Evolutionary conservation across 2,113 vertebrate species (phyloP), one percentile per base, ranked within the genome.

Genomic region (Halcyon malimbica): DNA sequence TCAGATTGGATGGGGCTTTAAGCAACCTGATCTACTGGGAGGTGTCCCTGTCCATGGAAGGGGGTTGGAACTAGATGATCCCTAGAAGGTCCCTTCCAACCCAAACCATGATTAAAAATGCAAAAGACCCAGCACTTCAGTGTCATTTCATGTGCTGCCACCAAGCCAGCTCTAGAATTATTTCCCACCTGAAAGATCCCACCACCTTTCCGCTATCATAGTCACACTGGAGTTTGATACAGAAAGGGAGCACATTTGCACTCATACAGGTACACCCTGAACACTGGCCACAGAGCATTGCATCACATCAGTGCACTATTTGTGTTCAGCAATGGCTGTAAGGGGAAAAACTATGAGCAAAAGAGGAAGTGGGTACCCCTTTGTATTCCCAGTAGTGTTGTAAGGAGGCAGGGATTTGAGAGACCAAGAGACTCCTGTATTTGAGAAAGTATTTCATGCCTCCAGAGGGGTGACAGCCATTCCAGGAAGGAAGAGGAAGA

Each of bases 241-340:
- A 41, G 57, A 12, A 42, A 6, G 0, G 1, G 65, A 26, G 65
- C 26, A 64, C 44, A 23, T 1, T 54, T 10, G 33, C 60, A 8
- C 24, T 25, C 4, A 0, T 3, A 2, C 0, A 11, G 41, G 88
- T 37, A 9, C 16, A 33, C 7, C 23, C 33, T 28, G 28, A 28
- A 2, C 2, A 26, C 39, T 31, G 60, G 6, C 28, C 29, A 48
- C 31, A 1, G 11, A 39, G 37, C 42, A 12, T 1, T 11, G 11
- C 16, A 26, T 3, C 83, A 39, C 7, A 2, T 1, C 25, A 53
- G 77, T 0, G 5, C 14, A 1, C 13, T 8, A 3, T 21, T 24
- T 33, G 31, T 17, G 20, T 9, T 50, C 18, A 69, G 35, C 64
- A 16, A 2, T 0, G 25, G 5, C 37, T 78, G 37, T 6, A 60